Evolutionary conservation across 2,888 invertebrate species (phyloP), one percentile per base, ranked within the genome.

Genomic region (Platerodrilus igneus): DNA sequence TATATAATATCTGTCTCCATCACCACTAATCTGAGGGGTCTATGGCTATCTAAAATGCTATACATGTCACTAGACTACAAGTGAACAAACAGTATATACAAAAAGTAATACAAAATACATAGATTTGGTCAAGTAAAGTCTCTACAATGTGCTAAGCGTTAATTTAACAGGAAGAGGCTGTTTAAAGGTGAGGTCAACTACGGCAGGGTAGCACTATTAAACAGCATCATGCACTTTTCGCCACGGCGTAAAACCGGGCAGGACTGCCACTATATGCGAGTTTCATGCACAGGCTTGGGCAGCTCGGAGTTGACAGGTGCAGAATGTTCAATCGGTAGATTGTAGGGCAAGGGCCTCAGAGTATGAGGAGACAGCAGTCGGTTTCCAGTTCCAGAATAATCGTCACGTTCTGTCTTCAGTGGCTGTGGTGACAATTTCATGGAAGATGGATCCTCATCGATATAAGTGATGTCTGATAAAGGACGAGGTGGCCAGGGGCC

Each of bases 401-500:
- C 66, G 52, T 63, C 63, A 50, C 61, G 59, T 42, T 66, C 65
- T 56, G 56, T 65, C 60, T 62, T 63, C 59, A 56, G 52, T 40
- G 57, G 60, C 52, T 63, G 64, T 48, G 64, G 60, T 54, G 64
- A 62, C 58, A 63, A 49, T 59, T 64, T 63, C 51, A 54, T 59
- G 48, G 62, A 58, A 48, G 64, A 54, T 50, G 65, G 62, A 55
- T 69, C 68, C 64, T 69, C 67, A 58, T 70, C 66, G 60, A 70
- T 66, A 66, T 81, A 88, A 64, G 84, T 85, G 80, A 87, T 82
- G 81, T 88, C 88, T 63, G 81, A 80, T 63, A 85, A 75, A 59
- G 83, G 83, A 64, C 83, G 77, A 53, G 69, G 67, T 48, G 68
- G 68, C 69, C 69, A 69, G 58, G 79, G 76, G 66, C 80, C 80